Evolutionary conservation across 1,140 invertebrate genomes (phyloP).

Genomic region (Euschistus heros): DNA sequence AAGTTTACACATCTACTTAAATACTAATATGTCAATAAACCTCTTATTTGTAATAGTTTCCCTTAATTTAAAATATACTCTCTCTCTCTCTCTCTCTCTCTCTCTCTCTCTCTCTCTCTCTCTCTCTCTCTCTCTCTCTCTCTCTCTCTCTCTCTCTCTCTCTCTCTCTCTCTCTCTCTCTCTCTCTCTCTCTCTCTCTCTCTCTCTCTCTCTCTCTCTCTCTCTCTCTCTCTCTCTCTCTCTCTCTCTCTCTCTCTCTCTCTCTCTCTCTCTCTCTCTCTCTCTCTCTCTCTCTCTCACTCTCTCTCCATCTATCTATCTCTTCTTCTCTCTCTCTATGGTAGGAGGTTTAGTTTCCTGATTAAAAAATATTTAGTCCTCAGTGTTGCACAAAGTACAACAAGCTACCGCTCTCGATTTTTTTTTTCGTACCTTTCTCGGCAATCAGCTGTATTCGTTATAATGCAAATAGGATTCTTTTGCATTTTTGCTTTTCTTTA

Average conservation of each 20-base stretch:
- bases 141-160: constrained; percentile 14
- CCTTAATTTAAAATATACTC: too few relatives aligned
- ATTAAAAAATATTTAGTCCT: too few relatives aligned
- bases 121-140: constrained; percentile 14
- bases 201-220: constrained; percentile 10
- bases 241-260: constrained; percentile 4
- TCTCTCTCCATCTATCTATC: background rate
- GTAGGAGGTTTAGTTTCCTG: too few relatives aligned
- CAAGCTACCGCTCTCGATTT: too few relatives aligned
- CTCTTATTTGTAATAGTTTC: too few relatives aligned
- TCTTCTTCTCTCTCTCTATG: background rate
- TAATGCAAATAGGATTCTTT: too few relatives aligned
- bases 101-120: constrained; percentile 14
- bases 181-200: constrained; percentile 14
- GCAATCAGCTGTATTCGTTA: too few relatives aligned
- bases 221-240: background rate
- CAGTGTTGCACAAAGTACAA: too few relatives aligned
- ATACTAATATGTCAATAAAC: too few relatives aligned
- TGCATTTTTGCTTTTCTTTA: too few relatives aligned
- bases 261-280: constrained; percentile 14
- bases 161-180: constrained; percentile 14
- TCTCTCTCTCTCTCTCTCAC: constrained; percentile 11
- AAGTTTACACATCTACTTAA: too few relatives aligned
- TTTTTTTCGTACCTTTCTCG: too few relatives aligned
- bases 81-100: constrained; percentile 14